Percentiles rank a stretch among this genome's conserved stretches.
Evolutionary conservation across 2,888 invertebrate genomes (phyloP).

Genomic region (Serripes groenlandicus): DNA sequence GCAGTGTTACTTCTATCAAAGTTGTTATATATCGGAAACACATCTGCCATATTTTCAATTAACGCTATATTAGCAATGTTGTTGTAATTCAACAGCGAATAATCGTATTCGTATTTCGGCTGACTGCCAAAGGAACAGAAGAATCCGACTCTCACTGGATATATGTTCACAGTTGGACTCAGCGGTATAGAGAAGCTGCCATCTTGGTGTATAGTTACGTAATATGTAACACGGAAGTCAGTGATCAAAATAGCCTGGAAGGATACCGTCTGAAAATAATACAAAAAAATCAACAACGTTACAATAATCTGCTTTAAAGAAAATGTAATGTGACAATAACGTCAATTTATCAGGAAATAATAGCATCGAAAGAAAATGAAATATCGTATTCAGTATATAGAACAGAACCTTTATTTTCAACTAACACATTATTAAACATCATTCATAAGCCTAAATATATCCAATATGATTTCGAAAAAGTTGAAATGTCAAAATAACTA

Average conservation of each 20-base stretch:
- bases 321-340: too few relatives aligned
- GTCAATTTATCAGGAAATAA: too few relatives aligned
- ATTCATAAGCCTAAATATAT: too few relatives aligned
- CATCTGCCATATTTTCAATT: conserved; percentile 58
- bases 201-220: conserved; percentile 58
- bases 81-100: conserved; percentile 37
- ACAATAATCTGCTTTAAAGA: too few relatives aligned
- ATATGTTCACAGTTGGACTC: conserved; percentile 21
- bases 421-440: too few relatives aligned
- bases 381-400: too few relatives aligned
- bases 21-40: conserved; percentile 34
- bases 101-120: conserved; percentile 54
- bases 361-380: too few relatives aligned
- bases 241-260: conserved; percentile 68
- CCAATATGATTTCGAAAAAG: too few relatives aligned
- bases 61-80: conserved; percentile 26
- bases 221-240: conserved; percentile 60
- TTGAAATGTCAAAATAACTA: too few relatives aligned
- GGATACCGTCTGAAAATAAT: conserved; percentile 64
- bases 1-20: conserved; percentile 15
- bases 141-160: conserved; percentile 61
- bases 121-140: conserved; percentile 16
- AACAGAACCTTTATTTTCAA: too few relatives aligned
- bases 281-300: too few relatives aligned
- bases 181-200: conserved; percentile 51